Conservation (phyloP, 64 coral and sea anemone genomes). For the Pocillopora verrucosa region DNA sequence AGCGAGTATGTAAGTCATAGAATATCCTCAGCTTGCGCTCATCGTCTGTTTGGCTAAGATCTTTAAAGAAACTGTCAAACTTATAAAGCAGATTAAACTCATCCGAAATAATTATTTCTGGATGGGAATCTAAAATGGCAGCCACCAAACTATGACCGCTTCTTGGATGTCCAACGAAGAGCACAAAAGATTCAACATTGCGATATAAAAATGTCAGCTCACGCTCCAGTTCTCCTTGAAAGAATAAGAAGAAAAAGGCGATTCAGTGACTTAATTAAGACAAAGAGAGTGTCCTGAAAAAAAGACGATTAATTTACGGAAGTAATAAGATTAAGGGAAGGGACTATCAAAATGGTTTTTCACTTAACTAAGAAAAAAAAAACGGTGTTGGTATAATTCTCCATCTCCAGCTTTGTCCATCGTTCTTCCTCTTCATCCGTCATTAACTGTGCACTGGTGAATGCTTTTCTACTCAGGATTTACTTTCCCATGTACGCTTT, state of each 20-base stretch:
- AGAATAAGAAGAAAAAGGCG: not conserved
- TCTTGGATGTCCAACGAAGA: not conserved
- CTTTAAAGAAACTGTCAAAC: not conserved
- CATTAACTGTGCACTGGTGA: no score
- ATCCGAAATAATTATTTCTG: not conserved
- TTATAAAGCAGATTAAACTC: not conserved
- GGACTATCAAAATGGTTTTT: no score
- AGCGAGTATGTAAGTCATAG: not conserved
- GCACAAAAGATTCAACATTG: not conserved
- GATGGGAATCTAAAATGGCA: slow-evolving; percentile 9
- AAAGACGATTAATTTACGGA: no score
- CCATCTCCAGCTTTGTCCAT: no score
- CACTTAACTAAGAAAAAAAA: no score
- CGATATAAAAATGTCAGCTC: not conserved
- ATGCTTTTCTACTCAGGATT: no score
- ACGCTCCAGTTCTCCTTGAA: not conserved
- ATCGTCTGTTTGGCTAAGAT: not conserved
- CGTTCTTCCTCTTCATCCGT: no score
- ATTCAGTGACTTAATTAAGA: no score
- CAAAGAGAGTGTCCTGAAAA: no score
- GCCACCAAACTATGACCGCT: not conserved
- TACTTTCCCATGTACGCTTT: no score
- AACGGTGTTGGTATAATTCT: no score
- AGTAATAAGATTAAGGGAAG: no score
- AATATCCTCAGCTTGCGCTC: not conserved